Evolutionary conservation across 2,797 vertebrate genomes (phyloP).

Genomic region (Coilia nasus): DNA sequence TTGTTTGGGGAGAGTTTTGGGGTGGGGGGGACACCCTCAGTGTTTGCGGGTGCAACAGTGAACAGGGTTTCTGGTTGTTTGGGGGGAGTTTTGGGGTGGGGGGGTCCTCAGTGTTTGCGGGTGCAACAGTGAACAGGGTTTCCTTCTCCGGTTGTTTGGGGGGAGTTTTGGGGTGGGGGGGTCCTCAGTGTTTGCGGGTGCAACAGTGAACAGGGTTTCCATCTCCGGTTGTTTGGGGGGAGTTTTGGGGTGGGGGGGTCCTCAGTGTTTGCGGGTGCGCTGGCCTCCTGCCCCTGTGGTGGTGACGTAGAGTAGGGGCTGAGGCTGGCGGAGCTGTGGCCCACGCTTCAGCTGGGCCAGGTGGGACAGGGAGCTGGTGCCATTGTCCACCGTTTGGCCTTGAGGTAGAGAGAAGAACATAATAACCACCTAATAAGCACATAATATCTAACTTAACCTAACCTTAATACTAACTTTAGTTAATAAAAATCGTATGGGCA

Average conservation of each 20-base stretch:
- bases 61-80: no score
- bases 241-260: background rate
- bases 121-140: no score
- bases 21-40: background rate
- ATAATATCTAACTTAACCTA: no score
- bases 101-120: no score
- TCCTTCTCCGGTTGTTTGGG: background rate
- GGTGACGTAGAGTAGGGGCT: slow-evolving; percentile 72
- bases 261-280: slow-evolving; percentile 70
- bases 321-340: slow-evolving; percentile 67
- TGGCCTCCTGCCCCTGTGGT: slow-evolving; percentile 63
- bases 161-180: slow-evolving; percentile 26
- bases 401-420: background rate
- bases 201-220: no score
- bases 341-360: slow-evolving; percentile 70
- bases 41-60: no score
- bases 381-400: slow-evolving; percentile 63
- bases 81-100: slow-evolving; percentile 30
- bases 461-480: no score
- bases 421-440: no score
- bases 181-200: no score
- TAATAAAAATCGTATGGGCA: no score
- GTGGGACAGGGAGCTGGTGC: slow-evolving; percentile 56
- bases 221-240: slow-evolving; percentile 39
- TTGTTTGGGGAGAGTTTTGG: slow-evolving; percentile 29